Base-by-base conservation (phyloP, 2,888 invertebrate species). In the Eristalis tenax region DNA sequence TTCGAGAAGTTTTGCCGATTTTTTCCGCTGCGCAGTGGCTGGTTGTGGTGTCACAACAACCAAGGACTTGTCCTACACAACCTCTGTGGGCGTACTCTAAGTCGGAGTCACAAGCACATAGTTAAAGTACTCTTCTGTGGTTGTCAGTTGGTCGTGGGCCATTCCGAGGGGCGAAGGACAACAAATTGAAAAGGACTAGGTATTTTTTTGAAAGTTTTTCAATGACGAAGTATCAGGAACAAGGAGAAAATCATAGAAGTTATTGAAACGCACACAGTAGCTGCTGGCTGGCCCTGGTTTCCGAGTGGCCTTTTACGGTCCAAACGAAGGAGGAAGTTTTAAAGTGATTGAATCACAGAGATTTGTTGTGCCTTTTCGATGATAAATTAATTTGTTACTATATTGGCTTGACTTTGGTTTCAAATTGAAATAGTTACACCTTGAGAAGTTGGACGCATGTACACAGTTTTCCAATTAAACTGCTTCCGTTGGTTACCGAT, bases 161-260 rank as follows among this genome's bases (percentile, higher is more conserved):
- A 13, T 5, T 26, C 18, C 8, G 8, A 50, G n/a, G 50, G 4
- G 8, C 5, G 18, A 18, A 50, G 8, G 18, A n/a, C 8, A 18
- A 18, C 50, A 50, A 50, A 50, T 50, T 18, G 50, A 50, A 50
- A 6, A 26, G 59, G 22, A 23, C 15, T 57, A 10, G 57, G 23
- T 59, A 26, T 59, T 65, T 83, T 61, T 23, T 22, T 11, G 56
- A 78, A 82, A 77, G 56, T 83, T 83, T 78, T 78, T 64, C 74
- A 70, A 83, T 78, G 74, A 86, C 83, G 71, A 32, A 38, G 70
- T 64, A 70, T 85, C 82, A 50, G 13, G 32, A 77, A 68, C 68
- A 81, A 85, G 68, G 64, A 68, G 63, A 69, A 82, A 82, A 70
- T 82, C 77, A 82, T 70, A 74, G 77, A 78, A 78, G 56, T 75